Base-by-base conservation (phyloP, 1,140 invertebrate species). In the Polypedilum vanderplanki region DNA sequence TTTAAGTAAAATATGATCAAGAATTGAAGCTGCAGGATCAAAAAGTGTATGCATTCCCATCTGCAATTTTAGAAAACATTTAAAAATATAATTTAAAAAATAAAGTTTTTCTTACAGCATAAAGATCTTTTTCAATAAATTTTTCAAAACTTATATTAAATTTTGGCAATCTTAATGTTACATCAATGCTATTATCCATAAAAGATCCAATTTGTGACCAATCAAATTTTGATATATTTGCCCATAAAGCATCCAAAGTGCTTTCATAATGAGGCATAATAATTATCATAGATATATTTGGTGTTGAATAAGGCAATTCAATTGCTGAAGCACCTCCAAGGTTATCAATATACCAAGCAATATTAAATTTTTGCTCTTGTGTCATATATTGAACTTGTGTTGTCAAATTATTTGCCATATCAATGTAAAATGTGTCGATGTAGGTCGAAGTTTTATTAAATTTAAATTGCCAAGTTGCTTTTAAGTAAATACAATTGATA, bases 401-500 rank as follows among this genome's bases (percentile, higher is more conserved):
- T 22, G 77, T n/a, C n/a, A n/a, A n/a, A n/a, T n/a, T 77, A 75
- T 82, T 76, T 17, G 79, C 79, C 76, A 82, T 79, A 17, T 78
- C 80, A 9, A 83, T 76, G 77, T 83, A 80, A 79, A 86, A 87
- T 67, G 78, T 75, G 75, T 80, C 81, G 41, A 81, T 77, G 9
- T 73, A 75, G 17, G 85, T 87, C 64, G 76, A 40, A 15, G 79
- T 75, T 46, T 75, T 57, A 24, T 81, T 76, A 79, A 87, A 87
- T 73, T 77, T 78, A 75, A 83, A 73, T 46, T 78, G 75, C 86
- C 86, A 87, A 73, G 75, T 76, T 20, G 83, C 91, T 85, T 94
- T 95, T 81, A 96, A 96, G 80, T 95, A 93, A 64, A 96, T 85
- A 9, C 92, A 93, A 83, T 95, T 96, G 1, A 93, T 83, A 0